Base-by-base conservation (phyloP, 2,888 invertebrate genomes). In the Dynastes maya region DNA sequence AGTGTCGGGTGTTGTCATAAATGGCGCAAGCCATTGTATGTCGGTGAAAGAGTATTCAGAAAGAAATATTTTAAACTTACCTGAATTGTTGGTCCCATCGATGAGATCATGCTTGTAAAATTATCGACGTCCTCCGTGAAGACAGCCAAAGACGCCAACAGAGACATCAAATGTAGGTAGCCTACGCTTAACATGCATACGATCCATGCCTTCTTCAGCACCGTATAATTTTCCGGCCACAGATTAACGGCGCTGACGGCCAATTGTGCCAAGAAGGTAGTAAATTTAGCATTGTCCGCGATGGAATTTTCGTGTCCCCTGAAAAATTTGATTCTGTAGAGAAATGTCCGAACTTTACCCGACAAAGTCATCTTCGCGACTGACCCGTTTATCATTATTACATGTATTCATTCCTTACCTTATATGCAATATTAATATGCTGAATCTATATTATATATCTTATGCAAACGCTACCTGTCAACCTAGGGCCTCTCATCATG, bases 51-150 rank as follows among this genome's bases (percentile, higher is more conserved):
- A 5, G 32, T 32, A 32, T 32, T 32, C 32, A 32, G 5, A 32
- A 32, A 32, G 5, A 32, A 2, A 29, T 29, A 5, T 32, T 32
- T 32, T 32, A 0, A 5, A 37, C 3, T 32, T 55, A 55, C 55
- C 55, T 77, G 77, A 6, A 77, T 55, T 5, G 77, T 68, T n/a
- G 68, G 68, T 29, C 68, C 67, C 51, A 77, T 55, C 32, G 63
- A 51, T n/a, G 77, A 77, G 16, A 77, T 16, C 3, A 68, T 64
- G 37, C 40, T 37, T 11, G 40, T 55, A 29, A 77, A 68, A 37
- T 53, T 45, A 16, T 53, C 45, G 13, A 77, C 58, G 22, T 77
- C 37, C 11, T 65, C 16, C 16, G 51, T 49, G 40, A 27, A 29
- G 22, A 40, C 29, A 16, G 53, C 37, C 11, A 77, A 16, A 58